Evolutionary conservation across 2,113 vertebrate species (phyloP), one percentile per base, ranked within the genome.

Genomic region (Lepus timidus): DNA sequence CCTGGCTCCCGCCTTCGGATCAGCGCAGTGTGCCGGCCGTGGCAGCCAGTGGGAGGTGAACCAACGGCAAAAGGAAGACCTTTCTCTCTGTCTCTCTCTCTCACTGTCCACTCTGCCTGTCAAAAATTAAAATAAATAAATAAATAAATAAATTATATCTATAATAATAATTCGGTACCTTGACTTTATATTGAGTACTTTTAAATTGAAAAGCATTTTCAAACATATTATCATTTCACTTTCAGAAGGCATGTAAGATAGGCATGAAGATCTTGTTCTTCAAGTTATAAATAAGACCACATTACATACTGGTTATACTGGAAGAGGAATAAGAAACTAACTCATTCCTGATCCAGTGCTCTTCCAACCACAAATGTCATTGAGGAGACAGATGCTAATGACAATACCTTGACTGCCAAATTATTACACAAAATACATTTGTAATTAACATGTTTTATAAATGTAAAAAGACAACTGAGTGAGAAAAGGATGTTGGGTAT

Each of bases 181-280:
- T 75, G 61, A 81, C 49, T 89, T 89, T n/a, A 49, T 31, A 85
- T 22, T 17, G 23, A 75, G 11, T 84, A 6, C 61, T 85, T 73
- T 91, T 78, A 49, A 70, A 29, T 44, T 64, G 39, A 7, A 83
- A 85, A 68, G 25, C 22, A 55, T 68, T 88, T 94, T 92, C 86
- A 94, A 81, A 49, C 11, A 71, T n/a, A 75, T 67, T 90, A 55
- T 79, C 52, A 87, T 71, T 82, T 95, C 20, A 70, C 55, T 93
- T 90, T 71, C n/a, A 74, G 70, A 91, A 95, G n/a, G 51, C 88
- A 87, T 22, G 23, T 85, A 20, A 92, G 39, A 74, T 1, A 76
- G 22, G 71, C 9, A 67, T 67, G 20, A 68, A 80, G 29, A 16
- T 62, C 49, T 7, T 68, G n/a, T 36, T 85, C 67, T 36, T 94